A percentile compares a stretch with the other conserved stretches of the same genome.
phyloP scores from a whole-genome alignment of 2,797 vertebrate species.

The Phylloscopus collybita region DNA sequence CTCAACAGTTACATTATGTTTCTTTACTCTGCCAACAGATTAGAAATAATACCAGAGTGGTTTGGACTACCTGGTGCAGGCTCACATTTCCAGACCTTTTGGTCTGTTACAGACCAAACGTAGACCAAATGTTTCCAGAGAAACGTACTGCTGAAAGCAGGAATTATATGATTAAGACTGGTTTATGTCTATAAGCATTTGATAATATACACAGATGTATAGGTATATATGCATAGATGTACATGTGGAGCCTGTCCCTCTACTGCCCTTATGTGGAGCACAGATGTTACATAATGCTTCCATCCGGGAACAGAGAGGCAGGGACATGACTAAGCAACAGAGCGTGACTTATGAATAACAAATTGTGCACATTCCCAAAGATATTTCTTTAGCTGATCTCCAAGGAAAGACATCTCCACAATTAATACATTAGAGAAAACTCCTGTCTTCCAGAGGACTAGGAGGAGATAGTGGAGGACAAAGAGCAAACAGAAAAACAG shows the following conservation, averaged over 20 bases:
- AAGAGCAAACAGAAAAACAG: neutral
- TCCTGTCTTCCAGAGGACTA: neutral
- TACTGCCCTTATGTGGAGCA: neutral
- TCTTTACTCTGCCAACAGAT: neutral
- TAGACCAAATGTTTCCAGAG: neutral
- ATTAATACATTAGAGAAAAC: constrained; percentile 5
- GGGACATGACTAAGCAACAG: constrained; percentile 52
- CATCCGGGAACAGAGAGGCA: neutral
- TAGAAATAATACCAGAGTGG: neutral
- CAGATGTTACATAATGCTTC: constrained; percentile 45
- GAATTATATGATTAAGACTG: neutral
- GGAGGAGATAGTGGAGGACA: neutral
- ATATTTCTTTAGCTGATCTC: constrained; percentile 17
- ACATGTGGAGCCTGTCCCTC: neutral
- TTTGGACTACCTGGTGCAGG: neutral
- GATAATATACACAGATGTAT: neutral
- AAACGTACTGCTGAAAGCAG: neutral
- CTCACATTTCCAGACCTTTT: neutral
- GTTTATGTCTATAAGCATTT: neutral
- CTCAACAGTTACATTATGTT: neutral
- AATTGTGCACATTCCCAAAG: constrained; percentile 26
- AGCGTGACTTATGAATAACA: constrained; percentile 59
- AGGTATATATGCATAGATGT: neutral
- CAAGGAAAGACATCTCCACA: neutral
- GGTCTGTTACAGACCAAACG: neutral